phyloP scores from a whole-genome alignment of 2,113 vertebrate genomes.

The Macroglossus sobrinus region DNA sequence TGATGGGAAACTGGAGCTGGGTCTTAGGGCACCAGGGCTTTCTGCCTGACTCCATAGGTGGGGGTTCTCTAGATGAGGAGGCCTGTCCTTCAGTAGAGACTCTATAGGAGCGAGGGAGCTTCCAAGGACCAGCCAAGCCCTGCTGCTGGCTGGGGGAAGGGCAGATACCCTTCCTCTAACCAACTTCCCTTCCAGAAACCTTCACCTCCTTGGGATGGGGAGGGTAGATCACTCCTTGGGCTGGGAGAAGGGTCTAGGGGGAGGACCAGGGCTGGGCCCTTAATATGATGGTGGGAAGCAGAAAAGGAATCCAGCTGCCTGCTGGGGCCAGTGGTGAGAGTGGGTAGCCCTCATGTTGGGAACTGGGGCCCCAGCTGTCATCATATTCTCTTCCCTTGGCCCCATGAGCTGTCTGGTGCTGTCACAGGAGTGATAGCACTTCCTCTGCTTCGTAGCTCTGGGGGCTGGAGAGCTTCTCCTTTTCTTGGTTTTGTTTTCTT shows the following conservation, averaged over 20 bases:
- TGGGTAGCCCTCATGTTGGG: background rate
- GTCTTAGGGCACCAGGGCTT: background rate
- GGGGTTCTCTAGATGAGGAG: background rate
- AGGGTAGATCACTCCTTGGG: background rate
- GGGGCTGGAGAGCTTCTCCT: background rate
- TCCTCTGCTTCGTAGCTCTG: background rate
- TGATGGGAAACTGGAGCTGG: background rate
- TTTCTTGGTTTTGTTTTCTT: conserved; percentile 34
- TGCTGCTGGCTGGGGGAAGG: background rate
- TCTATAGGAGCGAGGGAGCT: background rate
- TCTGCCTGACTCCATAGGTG: background rate
- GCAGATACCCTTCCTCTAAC: background rate
- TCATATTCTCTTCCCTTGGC: background rate
- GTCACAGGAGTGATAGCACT: conserved; percentile 42
- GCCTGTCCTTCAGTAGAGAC: background rate
- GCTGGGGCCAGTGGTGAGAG: background rate
- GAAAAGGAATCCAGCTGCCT: background rate
- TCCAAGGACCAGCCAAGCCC: background rate
- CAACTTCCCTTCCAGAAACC: background rate
- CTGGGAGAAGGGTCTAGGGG: background rate
- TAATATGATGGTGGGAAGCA: background rate
- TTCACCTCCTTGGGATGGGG: background rate
- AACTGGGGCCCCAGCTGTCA: background rate
- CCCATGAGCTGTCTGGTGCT: background rate
- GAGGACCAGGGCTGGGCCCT: background rate